Percentiles rank a stretch among this genome's conserved stretches.
Evolutionary conservation across 2,888 invertebrate species (phyloP).

Genomic region (Salticus scenicus): DNA sequence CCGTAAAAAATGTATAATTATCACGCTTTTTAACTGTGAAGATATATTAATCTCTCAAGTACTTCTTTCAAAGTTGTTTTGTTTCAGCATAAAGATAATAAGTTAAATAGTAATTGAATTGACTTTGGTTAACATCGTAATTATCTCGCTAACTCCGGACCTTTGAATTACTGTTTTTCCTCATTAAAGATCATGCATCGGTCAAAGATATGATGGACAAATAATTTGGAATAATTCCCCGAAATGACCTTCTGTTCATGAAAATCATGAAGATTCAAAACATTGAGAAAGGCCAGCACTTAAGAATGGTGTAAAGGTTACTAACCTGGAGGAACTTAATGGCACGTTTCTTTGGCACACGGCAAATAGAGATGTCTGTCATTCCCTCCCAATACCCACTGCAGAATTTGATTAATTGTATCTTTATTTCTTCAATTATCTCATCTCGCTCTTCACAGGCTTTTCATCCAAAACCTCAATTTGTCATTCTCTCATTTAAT

Average conservation of each 20-base stretch:
- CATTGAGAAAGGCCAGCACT: slow-evolving; percentile 31
- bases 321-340: slow-evolving; percentile 48
- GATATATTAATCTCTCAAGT: too few species aligned
- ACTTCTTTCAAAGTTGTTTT: too few species aligned
- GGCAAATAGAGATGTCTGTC: slow-evolving; percentile 62
- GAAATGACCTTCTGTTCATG: slow-evolving; percentile 31
- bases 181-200: slow-evolving; percentile 36
- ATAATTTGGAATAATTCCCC: slow-evolving; percentile 19
- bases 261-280: slow-evolving; percentile 5
- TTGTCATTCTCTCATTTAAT: slow-evolving; percentile 39
- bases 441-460: slow-evolving; percentile 39
- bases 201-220: slow-evolving; percentile 33
- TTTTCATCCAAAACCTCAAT: slow-evolving; percentile 27
- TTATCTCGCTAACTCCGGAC: too few species aligned
- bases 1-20: too few species aligned
- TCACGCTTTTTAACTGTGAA: too few species aligned
- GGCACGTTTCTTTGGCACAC: slow-evolving; percentile 43
- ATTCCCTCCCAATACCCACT: slow-evolving; percentile 22
- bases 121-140: too few species aligned
- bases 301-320: slow-evolving; percentile 42
- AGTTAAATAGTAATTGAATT: too few species aligned
- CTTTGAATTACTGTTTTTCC: not conserved
- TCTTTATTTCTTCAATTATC: slow-evolving; percentile 58
- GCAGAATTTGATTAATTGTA: slow-evolving; percentile 44
- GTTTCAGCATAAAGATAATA: too few species aligned